These are phyloP conservation scores for Papilio demoleus DNA, from an alignment of 2,888 invertebrate genomes.

Conservation along the genomic window DNA sequence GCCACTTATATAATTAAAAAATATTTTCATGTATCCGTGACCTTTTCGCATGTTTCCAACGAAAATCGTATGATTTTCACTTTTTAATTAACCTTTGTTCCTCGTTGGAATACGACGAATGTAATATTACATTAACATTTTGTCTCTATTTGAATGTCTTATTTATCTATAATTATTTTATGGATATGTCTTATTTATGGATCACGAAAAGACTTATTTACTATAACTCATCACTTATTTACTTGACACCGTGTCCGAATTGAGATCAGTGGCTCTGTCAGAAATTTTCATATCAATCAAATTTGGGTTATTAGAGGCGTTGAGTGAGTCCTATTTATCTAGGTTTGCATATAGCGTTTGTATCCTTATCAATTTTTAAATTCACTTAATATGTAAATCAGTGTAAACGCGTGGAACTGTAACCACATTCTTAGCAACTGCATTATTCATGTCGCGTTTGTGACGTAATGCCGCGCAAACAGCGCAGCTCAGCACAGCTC, in stretches of 20 bases:
- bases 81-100: conserved; percentile 7
- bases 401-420: conserved; percentile 15
- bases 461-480: not conserved
- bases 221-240: too few relatives aligned
- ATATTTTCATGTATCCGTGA: not conserved
- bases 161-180: too few relatives aligned
- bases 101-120: too few relatives aligned
- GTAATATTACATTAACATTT: too few relatives aligned
- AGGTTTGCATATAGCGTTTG: not conserved
- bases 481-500: not conserved
- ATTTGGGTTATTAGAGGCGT: too few relatives aligned
- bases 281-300: too few relatives aligned
- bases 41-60: not conserved
- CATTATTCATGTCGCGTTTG: conserved; percentile 21
- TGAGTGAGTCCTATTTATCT: too few relatives aligned
- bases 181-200: too few relatives aligned
- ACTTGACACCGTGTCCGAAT: too few relatives aligned
- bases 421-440: not conserved
- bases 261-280: too few relatives aligned
- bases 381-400: not conserved
- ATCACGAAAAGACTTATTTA: too few relatives aligned
- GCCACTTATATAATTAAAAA: conserved; percentile 11
- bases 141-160: too few relatives aligned
- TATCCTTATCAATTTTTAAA: not conserved
- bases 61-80: not conserved